These are phyloP conservation scores for Sorex maritimensis DNA, from an alignment of 2,797 vertebrate genomes.

Conservation along the genomic window DNA sequence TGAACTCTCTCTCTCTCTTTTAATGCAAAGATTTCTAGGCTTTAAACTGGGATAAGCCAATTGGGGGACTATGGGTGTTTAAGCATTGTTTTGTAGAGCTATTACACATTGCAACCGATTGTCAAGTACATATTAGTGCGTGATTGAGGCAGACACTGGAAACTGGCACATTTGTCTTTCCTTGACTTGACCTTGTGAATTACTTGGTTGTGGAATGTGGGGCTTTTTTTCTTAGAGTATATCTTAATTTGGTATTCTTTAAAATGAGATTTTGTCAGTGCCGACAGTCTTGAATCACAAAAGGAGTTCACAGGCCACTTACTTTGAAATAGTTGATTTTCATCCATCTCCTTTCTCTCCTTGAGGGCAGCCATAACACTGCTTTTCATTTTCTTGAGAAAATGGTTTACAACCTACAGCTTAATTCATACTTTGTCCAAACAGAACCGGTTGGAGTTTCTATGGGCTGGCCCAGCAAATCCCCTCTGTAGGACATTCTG, in stretches of 20 bases:
- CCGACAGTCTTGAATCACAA: slow-evolving; percentile 43
- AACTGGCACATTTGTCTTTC: slow-evolving; percentile 43
- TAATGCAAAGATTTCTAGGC: background rate
- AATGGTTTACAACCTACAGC: background rate
- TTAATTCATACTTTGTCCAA: slow-evolving; percentile 51
- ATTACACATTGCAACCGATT: background rate
- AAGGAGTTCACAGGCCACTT: slow-evolving; percentile 33
- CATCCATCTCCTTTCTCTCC: slow-evolving; percentile 8
- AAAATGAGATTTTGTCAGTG: slow-evolving; percentile 18
- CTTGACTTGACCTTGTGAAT: slow-evolving; percentile 47
- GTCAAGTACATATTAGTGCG: slow-evolving; percentile 45
- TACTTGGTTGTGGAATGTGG: slow-evolving; percentile 51
- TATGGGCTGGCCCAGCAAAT: background rate
- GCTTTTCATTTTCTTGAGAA: slow-evolving; percentile 47
- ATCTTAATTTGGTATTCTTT: slow-evolving; percentile 60
- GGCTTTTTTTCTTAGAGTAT: slow-evolving; percentile 45
- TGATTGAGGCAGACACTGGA: slow-evolving; percentile 7
- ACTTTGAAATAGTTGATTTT: slow-evolving; percentile 41
- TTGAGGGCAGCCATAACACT: slow-evolving; percentile 28
- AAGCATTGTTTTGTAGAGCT: background rate
- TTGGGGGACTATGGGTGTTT: background rate
- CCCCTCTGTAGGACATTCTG: background rate
- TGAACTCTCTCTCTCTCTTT: background rate
- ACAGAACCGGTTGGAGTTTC: background rate
- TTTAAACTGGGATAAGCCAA: slow-evolving; percentile 57